Evolutionary conservation across 2,888 invertebrate species (phyloP), one percentile per base, ranked within the genome.

Genomic region (Eristalinus sepulchralis): DNA sequence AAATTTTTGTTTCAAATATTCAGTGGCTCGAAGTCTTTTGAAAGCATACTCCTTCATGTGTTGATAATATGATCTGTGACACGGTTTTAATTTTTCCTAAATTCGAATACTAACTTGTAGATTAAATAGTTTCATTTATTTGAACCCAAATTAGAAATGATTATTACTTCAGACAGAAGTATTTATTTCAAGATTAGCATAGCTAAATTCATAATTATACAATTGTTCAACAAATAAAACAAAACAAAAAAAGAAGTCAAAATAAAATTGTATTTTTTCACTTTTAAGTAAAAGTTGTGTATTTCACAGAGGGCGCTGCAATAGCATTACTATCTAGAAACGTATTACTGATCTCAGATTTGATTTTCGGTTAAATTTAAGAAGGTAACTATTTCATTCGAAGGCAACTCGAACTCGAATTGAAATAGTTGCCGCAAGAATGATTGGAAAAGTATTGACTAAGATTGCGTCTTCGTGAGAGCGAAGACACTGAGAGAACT

Each of bases 401-500:
- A 39, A 57, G 47, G 24, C 4, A 11, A 57, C 27, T 27, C 4
- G 57, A 75, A 24, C 17, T n/a, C 10, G 72, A 75, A 70, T 68
- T 33, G 85, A 77, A 82, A 78, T 82, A 85, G 85, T 77, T 77
- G 53, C 47, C 34, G 1, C 22, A 36, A 47, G 55, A 68, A 10
- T 62, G 59, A 33, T 24, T 39, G 13, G 17, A 75, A 24, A 10
- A 13, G 31, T 11, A 53, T 24, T 1, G 24, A 24, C 47, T 9
- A 66, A 63, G 22, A 62, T n/a, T 1, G 24, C 13, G 33, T 68
- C 67, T 68, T 85, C 62, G 20, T 24, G 5, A 68, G 33, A 17
- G 8, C 13, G 55, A 75, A 68, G 62, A 62, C 13, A 59, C 67
- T 47, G 84, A 88, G 82, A 80, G 70, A 73, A 57, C 77, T 88